phyloP scores from a whole-genome alignment of 2,888 invertebrate species.

The Boloria selene region DNA sequence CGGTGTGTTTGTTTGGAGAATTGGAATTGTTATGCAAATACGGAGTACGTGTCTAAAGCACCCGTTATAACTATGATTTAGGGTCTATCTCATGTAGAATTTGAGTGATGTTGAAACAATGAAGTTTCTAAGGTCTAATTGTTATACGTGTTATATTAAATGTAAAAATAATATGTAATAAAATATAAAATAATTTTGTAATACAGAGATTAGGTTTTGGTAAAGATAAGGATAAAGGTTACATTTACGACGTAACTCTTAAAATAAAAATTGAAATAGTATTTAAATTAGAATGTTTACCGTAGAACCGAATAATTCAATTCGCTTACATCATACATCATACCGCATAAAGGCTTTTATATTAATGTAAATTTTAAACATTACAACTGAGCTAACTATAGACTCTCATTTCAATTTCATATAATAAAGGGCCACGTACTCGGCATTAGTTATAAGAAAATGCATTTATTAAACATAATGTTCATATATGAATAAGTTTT shows the following conservation, averaged over 20 bases:
- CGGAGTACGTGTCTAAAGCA: constrained; percentile 21
- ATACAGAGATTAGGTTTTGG: too few relatives aligned
- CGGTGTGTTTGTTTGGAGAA: constrained; percentile 42
- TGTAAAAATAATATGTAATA: too few relatives aligned
- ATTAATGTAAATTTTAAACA: too few relatives aligned
- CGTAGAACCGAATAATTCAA: too few relatives aligned
- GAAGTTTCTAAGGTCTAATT: constrained; percentile 2
- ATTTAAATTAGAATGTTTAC: too few relatives aligned
- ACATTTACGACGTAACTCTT: too few relatives aligned
- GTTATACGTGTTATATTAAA: neutral
- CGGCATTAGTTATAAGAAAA: constrained; percentile 1
- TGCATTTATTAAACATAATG: constrained; percentile 12
- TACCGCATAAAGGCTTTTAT: too few relatives aligned
- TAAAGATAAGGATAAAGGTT: too few relatives aligned
- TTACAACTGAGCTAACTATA: too few relatives aligned
- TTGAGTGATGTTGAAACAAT: constrained; percentile 14
- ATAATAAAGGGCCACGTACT: neutral
- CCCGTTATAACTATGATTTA: constrained; percentile 16
- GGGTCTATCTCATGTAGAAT: constrained; percentile 17
- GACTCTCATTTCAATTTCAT: neutral
- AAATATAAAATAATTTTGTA: too few relatives aligned
- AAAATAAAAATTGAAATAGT: too few relatives aligned
- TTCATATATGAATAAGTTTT: constrained; percentile 1
- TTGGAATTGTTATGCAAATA: constrained; percentile 48
- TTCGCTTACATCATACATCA: too few relatives aligned